These are phyloP conservation scores for Cyclina sinensis DNA, from an alignment of 1,140 invertebrate genomes.

Conservation along the genomic window DNA sequence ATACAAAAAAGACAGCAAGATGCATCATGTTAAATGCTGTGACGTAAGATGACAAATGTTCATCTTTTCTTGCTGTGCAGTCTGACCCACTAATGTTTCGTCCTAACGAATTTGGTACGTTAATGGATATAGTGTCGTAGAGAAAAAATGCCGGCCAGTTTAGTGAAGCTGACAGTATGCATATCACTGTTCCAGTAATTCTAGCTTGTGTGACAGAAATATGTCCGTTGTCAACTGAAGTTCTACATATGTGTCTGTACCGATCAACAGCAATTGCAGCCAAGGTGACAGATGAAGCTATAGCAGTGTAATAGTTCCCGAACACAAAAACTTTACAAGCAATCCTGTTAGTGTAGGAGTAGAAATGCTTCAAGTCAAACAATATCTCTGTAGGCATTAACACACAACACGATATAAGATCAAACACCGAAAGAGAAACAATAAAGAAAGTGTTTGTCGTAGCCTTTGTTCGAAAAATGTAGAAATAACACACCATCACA, in stretches of 20 bases:
- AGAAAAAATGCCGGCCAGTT: slow-evolving; percentile 42
- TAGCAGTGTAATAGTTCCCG: slow-evolving; percentile 22
- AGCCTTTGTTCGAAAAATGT: slow-evolving; percentile 17
- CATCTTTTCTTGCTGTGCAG: slow-evolving; percentile 7
- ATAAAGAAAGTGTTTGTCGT: slow-evolving; percentile 51
- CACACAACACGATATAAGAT: slow-evolving; percentile 52
- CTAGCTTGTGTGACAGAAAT: too few species aligned
- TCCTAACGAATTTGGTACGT: not conserved
- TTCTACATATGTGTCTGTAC: too few species aligned
- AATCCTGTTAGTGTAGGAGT: slow-evolving; percentile 7
- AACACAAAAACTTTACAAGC: slow-evolving; percentile 56
- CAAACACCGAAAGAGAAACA: slow-evolving; percentile 45
- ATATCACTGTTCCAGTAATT: not conserved
- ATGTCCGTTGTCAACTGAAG: too few species aligned
- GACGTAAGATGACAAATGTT: not conserved
- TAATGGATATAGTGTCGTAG: slow-evolving; percentile 1
- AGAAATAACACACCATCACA: slow-evolving; percentile 56
- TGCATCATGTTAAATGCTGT: not conserved
- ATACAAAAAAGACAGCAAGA: not conserved
- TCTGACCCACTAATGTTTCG: not conserved
- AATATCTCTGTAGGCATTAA: slow-evolving; percentile 56
- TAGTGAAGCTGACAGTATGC: not conserved
- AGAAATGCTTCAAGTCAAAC: slow-evolving; percentile 48
- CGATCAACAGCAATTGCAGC: slow-evolving; percentile 58
- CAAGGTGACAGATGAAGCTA: slow-evolving; percentile 23